Conservation (phyloP, 2,797 vertebrate species). For the Darevskia mixta region DNA sequence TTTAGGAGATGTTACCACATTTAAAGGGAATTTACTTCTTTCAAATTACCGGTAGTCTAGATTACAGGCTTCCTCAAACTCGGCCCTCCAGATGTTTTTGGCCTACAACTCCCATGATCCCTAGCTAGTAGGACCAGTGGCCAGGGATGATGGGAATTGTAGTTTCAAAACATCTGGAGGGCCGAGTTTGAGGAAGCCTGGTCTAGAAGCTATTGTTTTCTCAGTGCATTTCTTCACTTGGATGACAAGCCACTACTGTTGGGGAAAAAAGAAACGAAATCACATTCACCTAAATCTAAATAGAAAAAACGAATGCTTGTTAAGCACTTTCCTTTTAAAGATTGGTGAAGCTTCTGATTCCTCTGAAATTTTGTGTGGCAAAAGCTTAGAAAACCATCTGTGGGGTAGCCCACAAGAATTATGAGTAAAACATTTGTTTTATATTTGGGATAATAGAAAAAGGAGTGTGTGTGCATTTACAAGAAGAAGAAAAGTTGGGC, state of each 20-base stretch:
- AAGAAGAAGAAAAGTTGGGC: background rate
- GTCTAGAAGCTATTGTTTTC: background rate
- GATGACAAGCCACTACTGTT: slow-evolving; percentile 13
- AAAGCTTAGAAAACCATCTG: background rate
- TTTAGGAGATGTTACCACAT: slow-evolving; percentile 41
- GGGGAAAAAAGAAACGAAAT: background rate
- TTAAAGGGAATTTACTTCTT: slow-evolving; percentile 1
- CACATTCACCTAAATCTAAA: background rate
- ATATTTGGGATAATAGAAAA: background rate
- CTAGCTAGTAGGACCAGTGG: too few relatives aligned
- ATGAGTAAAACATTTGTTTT: too few relatives aligned
- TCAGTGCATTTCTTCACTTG: slow-evolving; percentile 17
- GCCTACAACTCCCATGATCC: too few relatives aligned
- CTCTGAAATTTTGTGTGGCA: background rate
- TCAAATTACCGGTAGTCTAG: slow-evolving; percentile 29
- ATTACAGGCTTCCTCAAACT: too few relatives aligned
- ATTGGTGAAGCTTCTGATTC: background rate
- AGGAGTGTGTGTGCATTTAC: background rate
- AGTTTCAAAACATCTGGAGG: too few relatives aligned
- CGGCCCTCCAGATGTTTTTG: too few relatives aligned
- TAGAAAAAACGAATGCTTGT: background rate
- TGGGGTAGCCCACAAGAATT: background rate
- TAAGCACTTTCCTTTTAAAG: background rate
- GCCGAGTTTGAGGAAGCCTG: too few relatives aligned
- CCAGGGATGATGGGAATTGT: too few relatives aligned